A percentile compares a stretch with the other conserved stretches of the same genome.
Evolutionary conservation across 2,888 invertebrate species (phyloP).

Genomic region (Trichopria drosophilae): DNA sequence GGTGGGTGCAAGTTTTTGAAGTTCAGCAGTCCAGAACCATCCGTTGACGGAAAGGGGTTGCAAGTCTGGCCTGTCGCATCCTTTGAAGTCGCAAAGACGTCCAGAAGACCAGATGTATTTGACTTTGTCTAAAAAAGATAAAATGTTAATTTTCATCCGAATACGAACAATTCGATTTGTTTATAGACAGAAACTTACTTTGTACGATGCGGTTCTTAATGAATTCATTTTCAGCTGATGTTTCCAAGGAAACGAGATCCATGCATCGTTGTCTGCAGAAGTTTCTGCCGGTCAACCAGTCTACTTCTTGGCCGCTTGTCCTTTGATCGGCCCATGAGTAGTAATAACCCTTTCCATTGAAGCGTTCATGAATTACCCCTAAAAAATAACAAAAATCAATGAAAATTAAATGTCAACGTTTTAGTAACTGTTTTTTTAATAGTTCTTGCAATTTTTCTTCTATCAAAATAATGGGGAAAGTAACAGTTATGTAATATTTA

Average conservation of each 20-base stretch:
- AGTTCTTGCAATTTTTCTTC: too few species aligned
- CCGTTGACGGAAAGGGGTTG: constrained; percentile 81
- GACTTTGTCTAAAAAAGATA: constrained; percentile 61
- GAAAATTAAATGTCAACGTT: too few species aligned
- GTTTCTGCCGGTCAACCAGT: constrained; percentile 84
- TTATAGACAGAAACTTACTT: constrained; percentile 62
- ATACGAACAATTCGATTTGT: too few species aligned
- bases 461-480: too few species aligned
- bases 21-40: constrained; percentile 91
- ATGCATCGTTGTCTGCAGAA: constrained; percentile 87
- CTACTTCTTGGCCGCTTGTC: constrained; percentile 74
- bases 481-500: too few species aligned
- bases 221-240: constrained; percentile 85
- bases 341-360: constrained; percentile 74
- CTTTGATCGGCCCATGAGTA: constrained; percentile 84
- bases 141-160: constrained; percentile 2
- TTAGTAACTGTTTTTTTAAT: too few species aligned
- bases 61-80: constrained; percentile 83
- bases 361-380: constrained; percentile 58
- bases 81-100: constrained; percentile 86
- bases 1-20: constrained; percentile 82
- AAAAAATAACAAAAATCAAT: constrained; percentile 27
- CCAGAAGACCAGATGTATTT: constrained; percentile 93
- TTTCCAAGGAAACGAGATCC: constrained; percentile 85
- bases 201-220: constrained; percentile 77